Conservation (phyloP, 2,888 invertebrate genomes). For the Pelosia muscerda region DNA sequence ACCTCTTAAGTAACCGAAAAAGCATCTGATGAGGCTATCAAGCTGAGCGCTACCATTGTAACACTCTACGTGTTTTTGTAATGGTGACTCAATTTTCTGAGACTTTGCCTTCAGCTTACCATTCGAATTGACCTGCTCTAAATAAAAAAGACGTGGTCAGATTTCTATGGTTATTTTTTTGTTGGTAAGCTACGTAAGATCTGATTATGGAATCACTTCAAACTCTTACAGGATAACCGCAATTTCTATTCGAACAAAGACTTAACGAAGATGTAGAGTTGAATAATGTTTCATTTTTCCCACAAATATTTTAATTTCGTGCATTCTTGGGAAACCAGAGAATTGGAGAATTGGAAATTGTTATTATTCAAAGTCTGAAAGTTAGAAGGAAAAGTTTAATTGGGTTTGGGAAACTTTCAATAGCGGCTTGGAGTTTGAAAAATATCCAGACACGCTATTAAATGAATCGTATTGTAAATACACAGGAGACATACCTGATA, state of each 20-base stretch:
- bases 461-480: background rate
- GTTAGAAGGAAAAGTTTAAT: slow-evolving; percentile 1
- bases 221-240: background rate
- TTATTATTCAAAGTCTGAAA: background rate
- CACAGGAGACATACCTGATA: too few relatives aligned
- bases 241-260: background rate
- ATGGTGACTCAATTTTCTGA: too few relatives aligned
- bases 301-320: background rate
- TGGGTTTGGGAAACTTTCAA: background rate
- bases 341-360: slow-evolving; percentile 4
- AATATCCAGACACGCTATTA: background rate
- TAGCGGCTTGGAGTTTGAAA: background rate
- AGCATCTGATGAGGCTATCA: too few relatives aligned
- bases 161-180: background rate
- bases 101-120: too few relatives aligned
- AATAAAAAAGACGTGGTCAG: background rate
- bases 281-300: too few relatives aligned
- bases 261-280: background rate
- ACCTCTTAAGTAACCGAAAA: too few relatives aligned
- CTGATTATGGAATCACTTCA: background rate
- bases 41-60: too few relatives aligned
- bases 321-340: background rate
- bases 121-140: too few relatives aligned
- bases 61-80: too few relatives aligned
- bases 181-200: background rate